Conservation (phyloP, 2,797 vertebrate species). For the Molossus alvarezi region DNA sequence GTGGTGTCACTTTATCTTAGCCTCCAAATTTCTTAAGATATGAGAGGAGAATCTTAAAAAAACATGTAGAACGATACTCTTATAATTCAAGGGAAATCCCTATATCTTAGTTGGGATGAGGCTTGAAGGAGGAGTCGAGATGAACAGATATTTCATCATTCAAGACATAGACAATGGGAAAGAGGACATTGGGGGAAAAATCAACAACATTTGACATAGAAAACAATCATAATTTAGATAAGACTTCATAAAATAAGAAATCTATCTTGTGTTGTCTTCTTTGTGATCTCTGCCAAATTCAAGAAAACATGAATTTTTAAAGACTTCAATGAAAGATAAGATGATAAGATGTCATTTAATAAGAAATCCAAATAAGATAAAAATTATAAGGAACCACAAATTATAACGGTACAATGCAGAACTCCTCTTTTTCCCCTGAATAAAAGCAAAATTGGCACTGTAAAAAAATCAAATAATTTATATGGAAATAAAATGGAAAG, state of each 20-base stretch:
- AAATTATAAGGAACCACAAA: neutral
- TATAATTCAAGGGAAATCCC: neutral
- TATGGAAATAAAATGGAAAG: neutral
- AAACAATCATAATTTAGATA: neutral
- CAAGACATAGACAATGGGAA: neutral
- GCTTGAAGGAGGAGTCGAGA: neutral
- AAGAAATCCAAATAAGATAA: neutral
- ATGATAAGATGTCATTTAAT: neutral
- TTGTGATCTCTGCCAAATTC: neutral
- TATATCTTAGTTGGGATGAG: neutral
- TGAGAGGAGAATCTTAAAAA: neutral
- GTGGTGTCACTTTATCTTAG: neutral
- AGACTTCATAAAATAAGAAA: conserved; percentile 16
- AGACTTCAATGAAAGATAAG: neutral
- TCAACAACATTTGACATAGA: neutral
- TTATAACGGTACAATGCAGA: neutral
- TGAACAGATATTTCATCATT: neutral
- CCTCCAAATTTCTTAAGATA: neutral
- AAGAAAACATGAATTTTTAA: neutral
- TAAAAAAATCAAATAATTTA: neutral
- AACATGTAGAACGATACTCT: neutral
- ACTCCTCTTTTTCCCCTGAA: neutral
- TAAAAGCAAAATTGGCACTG: neutral
- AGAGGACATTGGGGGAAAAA: neutral
- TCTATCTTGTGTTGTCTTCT: neutral